phyloP scores from a whole-genome alignment of 2,797 vertebrate genomes.

The Hapalemur alaotrensis region DNA sequence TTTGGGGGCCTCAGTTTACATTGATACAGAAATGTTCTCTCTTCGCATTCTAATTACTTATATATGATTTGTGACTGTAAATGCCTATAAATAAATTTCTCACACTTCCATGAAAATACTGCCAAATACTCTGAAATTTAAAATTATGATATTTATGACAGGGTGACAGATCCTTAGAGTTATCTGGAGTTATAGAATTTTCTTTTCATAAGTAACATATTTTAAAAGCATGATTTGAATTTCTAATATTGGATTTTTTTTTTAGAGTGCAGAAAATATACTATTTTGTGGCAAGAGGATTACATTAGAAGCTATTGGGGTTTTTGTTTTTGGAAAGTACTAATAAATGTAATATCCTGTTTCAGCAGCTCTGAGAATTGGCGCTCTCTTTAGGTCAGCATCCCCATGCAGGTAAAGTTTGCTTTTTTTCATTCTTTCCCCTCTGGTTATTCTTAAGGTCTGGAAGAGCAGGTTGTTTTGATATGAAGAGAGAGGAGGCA shows the following conservation, averaged over 20 bases:
- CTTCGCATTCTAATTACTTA: background rate
- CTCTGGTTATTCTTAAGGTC: background rate
- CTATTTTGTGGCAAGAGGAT: background rate
- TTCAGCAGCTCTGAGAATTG: background rate
- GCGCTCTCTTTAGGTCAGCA: background rate
- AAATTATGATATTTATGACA: background rate
- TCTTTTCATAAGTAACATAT: background rate
- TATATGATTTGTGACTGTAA: background rate
- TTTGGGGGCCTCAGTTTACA: background rate
- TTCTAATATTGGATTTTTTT: background rate
- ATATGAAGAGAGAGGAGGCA: background rate
- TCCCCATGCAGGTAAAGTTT: background rate
- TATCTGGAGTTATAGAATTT: background rate
- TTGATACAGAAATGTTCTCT: background rate
- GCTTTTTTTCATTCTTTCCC: background rate
- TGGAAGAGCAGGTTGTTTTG: background rate
- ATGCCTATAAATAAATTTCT: background rate
- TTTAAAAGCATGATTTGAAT: background rate
- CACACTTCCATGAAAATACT: background rate
- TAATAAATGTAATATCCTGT: background rate
- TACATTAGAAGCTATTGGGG: background rate
- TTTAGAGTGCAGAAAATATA: background rate
- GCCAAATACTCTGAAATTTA: background rate
- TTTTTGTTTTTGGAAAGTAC: background rate
- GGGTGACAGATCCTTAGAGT: background rate